phyloP scores from a whole-genome alignment of 1,140 invertebrate species.

The Diorhabda elongata region DNA sequence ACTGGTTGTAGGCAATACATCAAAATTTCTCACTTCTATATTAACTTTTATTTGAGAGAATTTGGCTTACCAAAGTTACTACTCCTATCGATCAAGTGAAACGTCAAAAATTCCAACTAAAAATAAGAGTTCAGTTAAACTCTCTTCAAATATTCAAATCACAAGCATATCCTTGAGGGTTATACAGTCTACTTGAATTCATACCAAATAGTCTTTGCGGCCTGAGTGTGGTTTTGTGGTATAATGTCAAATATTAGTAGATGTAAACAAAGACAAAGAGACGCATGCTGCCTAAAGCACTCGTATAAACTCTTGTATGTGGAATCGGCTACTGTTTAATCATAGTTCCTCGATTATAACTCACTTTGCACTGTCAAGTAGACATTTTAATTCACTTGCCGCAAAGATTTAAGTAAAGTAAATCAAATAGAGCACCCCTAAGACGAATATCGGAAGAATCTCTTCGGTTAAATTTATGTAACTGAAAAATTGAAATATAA shows the following conservation, averaged over 20 bases:
- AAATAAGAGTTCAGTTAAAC: too few species aligned
- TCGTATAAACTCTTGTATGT: slow-evolving; percentile 25
- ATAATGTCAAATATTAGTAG: slow-evolving; percentile 35
- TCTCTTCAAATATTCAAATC: too few species aligned
- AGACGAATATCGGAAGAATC: too few species aligned
- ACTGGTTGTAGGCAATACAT: too few species aligned
- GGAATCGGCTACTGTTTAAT: slow-evolving; percentile 12
- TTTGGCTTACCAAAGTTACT: too few species aligned
- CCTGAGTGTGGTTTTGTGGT: slow-evolving; percentile 32
- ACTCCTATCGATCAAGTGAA: too few species aligned
- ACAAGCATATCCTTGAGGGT: neutral
- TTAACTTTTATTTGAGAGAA: too few species aligned
- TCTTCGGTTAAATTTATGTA: too few species aligned
- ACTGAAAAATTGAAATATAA: too few species aligned
- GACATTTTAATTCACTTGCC: neutral
- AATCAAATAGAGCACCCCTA: too few species aligned
- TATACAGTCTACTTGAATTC: slow-evolving; percentile 11
- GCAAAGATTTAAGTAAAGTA: neutral
- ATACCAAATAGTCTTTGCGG: slow-evolving; percentile 27
- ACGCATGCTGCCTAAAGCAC: slow-evolving; percentile 34
- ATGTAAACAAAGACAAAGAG: slow-evolving; percentile 35
- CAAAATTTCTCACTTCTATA: too few species aligned
- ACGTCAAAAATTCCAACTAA: too few species aligned
- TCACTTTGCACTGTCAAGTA: neutral
- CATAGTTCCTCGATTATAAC: neutral